These are phyloP conservation scores for Salpingus planirostris DNA, from an alignment of 2,888 invertebrate genomes.

Conservation along the genomic window DNA sequence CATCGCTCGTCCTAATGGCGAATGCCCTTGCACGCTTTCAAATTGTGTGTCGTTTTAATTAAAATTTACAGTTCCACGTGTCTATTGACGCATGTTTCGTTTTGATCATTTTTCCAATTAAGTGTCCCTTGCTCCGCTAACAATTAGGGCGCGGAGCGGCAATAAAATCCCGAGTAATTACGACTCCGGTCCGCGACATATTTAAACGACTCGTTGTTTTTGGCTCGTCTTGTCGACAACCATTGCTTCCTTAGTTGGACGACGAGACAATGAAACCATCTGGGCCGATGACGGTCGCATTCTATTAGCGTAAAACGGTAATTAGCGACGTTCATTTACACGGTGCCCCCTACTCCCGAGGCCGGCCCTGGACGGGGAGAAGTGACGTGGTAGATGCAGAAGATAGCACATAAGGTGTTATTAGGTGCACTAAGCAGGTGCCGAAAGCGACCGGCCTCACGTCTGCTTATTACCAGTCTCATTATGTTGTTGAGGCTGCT, in stretches of 20 bases:
- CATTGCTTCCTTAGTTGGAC: too few species aligned
- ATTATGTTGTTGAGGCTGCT: slow-evolving; percentile 41
- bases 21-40: slow-evolving; percentile 1
- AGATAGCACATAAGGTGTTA: slow-evolving; percentile 37
- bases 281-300: too few species aligned
- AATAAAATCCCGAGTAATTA: slow-evolving; percentile 24
- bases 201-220: too few species aligned
- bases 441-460: slow-evolving; percentile 38
- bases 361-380: slow-evolving; percentile 11
- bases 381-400: slow-evolving; percentile 16
- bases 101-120: slow-evolving; percentile 4
- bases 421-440: slow-evolving; percentile 42
- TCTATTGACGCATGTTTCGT: slow-evolving; percentile 1
- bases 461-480: slow-evolving; percentile 37
- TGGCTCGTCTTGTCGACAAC: too few species aligned
- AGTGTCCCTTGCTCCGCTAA: slow-evolving; percentile 1
- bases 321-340: too few species aligned
- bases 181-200: slow-evolving; percentile 7
- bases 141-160: slow-evolving; percentile 17
- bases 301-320: too few species aligned
- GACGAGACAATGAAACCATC: too few species aligned
- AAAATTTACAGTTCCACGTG: slow-evolving; percentile 4
- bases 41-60: slow-evolving; percentile 4
- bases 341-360: too few species aligned
- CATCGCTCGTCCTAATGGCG: slow-evolving; percentile 1